Percentiles rank a stretch among this genome's conserved stretches.
Conservation (phyloP, 1,140 invertebrate species). For the Babylonia areolata region DNA sequence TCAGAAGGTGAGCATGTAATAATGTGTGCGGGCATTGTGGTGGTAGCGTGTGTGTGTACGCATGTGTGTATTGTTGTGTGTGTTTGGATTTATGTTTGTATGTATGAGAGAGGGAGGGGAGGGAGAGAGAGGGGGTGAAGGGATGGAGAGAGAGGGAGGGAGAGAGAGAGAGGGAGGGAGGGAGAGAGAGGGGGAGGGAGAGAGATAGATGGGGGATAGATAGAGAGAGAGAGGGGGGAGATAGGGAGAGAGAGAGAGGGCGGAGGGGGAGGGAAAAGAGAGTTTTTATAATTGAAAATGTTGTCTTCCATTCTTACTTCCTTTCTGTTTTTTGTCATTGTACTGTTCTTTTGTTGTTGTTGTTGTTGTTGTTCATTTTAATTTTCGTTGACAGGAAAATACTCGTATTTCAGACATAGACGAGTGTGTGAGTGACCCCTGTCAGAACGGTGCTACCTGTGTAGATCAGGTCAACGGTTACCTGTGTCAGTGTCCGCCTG, state of each 20-base stretch:
- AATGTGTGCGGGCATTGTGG: neutral
- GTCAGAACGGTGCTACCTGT: constrained; percentile 46
- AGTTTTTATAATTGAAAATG: constrained; percentile 39
- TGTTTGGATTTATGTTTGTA: neutral
- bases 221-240: neutral
- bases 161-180: neutral
- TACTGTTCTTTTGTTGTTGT: no score
- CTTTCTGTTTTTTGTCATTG: no score
- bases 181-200: neutral
- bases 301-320: no score
- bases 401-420: no score
- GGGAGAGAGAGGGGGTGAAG: neutral
- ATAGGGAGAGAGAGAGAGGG: neutral
- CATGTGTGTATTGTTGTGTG: no score
- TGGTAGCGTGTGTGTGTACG: neutral
- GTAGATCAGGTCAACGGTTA: constrained; percentile 45
- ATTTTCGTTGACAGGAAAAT: no score
- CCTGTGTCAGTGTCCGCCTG: constrained; percentile 49
- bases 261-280: neutral
- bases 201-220: neutral
- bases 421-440: no score
- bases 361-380: no score
- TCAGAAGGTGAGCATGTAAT: neutral
- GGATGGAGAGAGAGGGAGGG: neutral
- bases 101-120: neutral